Evolutionary conservation across 2,113 vertebrate genomes (phyloP).

Genomic region (Smithornis capensis): DNA sequence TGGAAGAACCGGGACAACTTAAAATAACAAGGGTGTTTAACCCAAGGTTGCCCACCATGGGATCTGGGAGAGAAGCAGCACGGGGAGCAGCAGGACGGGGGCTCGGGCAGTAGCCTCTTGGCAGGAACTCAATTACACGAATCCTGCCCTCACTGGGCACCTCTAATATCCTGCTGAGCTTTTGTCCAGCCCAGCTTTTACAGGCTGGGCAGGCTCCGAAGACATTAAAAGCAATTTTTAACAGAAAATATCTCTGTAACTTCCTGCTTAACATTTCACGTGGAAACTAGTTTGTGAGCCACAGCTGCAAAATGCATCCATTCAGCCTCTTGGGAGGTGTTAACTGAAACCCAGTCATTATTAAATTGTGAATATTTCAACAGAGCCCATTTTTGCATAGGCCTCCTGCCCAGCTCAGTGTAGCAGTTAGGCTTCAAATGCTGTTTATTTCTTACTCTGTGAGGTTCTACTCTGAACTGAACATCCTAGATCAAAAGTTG

Average conservation of each 20-base stretch:
- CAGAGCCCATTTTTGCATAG: neutral
- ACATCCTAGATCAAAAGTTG: neutral
- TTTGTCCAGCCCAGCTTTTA: neutral
- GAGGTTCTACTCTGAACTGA: neutral
- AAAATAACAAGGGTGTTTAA: neutral
- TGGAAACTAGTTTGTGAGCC: neutral
- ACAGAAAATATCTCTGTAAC: neutral
- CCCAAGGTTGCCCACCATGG: neutral
- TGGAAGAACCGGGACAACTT: neutral
- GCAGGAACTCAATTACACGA: rapidly evolving
- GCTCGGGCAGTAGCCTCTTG: neutral
- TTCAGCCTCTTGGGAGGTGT: neutral
- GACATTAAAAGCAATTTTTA: neutral
- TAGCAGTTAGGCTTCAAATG: neutral
- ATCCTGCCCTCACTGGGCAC: neutral
- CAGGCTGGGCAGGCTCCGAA: neutral
- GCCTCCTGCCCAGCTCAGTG: neutral
- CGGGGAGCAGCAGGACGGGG: neutral
- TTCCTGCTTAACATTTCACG: neutral
- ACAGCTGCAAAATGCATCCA: constrained; percentile 11
- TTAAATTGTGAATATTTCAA: constrained; percentile 42
- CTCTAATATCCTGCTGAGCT: neutral
- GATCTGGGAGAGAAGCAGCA: neutral
- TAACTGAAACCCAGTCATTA: neutral
- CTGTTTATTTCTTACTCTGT: neutral